A percentile compares a stretch with the other conserved stretches of the same genome.
Evolutionary conservation across 2,888 invertebrate species (phyloP).

Genomic region (Ganaspis brasiliensis): DNA sequence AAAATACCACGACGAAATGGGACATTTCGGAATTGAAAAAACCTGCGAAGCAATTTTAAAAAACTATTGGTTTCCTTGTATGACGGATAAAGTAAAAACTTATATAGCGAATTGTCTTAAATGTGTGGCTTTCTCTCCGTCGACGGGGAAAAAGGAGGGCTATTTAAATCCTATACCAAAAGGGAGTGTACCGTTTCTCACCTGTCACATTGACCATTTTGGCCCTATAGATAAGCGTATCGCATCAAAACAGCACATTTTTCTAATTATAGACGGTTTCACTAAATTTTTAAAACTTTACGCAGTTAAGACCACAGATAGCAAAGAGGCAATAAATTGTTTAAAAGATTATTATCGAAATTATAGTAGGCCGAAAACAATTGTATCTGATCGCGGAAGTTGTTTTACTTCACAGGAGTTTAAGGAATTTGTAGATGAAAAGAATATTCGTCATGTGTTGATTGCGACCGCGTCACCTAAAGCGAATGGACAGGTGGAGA

Average conservation of each 20-base stretch:
- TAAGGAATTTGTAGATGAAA: slow-evolving; percentile 49
- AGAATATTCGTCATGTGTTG: slow-evolving; percentile 48
- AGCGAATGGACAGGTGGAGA: slow-evolving; percentile 63
- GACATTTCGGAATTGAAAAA: slow-evolving; percentile 51
- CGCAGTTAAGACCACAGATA: slow-evolving; percentile 46
- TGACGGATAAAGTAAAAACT: slow-evolving; percentile 33
- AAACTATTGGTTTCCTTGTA: slow-evolving; percentile 60
- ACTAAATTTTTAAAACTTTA: slow-evolving; percentile 33
- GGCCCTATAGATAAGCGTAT: slow-evolving; percentile 31
- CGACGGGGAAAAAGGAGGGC: slow-evolving; percentile 5
- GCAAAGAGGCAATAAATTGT: slow-evolving; percentile 46
- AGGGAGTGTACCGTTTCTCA: slow-evolving; percentile 64
- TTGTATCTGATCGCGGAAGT: slow-evolving; percentile 57
- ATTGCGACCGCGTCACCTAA: slow-evolving; percentile 57
- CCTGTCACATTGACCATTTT: slow-evolving; percentile 38
- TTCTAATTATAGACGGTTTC: background rate
- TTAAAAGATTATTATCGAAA: slow-evolving; percentile 19
- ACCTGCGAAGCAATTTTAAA: slow-evolving; percentile 40
- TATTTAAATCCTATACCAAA: slow-evolving; percentile 45
- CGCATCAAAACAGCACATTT: slow-evolving; percentile 42
- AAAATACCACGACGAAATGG: slow-evolving; percentile 65
- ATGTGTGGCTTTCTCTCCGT: slow-evolving; percentile 34
- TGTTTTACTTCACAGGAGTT: slow-evolving; percentile 59
- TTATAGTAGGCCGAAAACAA: slow-evolving; percentile 44
- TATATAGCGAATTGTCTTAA: slow-evolving; percentile 3